Conservation (phyloP, 2,113 vertebrate species). For the Cebus imitator region DNA sequence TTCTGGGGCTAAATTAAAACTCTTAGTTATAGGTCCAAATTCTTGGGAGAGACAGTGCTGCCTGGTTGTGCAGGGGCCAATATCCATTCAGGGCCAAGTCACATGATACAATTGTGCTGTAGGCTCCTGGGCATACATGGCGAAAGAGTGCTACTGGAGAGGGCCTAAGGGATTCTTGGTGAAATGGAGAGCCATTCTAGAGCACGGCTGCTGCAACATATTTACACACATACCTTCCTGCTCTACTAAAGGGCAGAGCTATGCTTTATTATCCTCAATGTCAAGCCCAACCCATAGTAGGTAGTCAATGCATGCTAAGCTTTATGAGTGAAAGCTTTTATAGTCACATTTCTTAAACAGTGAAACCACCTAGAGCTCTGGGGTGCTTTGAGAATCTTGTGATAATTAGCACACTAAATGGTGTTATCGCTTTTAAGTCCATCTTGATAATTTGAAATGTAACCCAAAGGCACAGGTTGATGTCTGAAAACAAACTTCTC, state of each 20-base stretch:
- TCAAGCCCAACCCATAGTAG: neutral
- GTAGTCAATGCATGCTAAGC: neutral
- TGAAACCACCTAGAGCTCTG: neutral
- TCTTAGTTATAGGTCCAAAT: neutral
- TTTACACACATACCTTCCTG: neutral
- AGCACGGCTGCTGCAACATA: neutral
- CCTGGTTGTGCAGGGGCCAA: neutral
- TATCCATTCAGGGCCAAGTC: neutral
- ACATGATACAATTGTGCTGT: neutral
- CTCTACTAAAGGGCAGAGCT: neutral
- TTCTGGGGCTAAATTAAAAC: neutral
- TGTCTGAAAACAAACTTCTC: neutral
- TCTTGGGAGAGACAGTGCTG: neutral
- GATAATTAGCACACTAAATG: neutral
- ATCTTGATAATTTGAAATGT: neutral
- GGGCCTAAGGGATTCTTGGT: no score
- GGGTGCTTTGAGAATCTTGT: neutral
- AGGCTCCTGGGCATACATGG: neutral
- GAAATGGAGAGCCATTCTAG: neutral
- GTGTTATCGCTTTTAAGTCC: neutral
- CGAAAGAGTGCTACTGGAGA: fast-evolving
- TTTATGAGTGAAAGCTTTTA: neutral
- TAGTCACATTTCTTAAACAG: neutral
- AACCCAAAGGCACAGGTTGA: neutral
- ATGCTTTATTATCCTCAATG: neutral